Conservation (phyloP, 2,888 invertebrate species). For the Stomorhina lunata region DNA sequence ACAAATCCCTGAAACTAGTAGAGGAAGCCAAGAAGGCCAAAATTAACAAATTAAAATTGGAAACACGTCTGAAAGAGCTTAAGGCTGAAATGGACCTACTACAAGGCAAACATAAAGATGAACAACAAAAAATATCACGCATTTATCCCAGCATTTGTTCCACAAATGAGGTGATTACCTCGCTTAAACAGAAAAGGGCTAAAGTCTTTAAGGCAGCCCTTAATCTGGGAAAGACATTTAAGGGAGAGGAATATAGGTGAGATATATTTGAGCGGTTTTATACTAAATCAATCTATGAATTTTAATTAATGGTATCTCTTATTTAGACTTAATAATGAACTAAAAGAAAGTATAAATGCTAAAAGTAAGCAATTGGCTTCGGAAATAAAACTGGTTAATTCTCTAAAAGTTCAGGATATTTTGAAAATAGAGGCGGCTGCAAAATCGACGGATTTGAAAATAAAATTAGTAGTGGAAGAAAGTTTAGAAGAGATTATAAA, state of each 20-base stretch:
- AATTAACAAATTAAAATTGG: constrained; percentile 71
- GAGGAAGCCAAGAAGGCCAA: constrained; percentile 74
- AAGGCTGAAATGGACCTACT: constrained; percentile 72
- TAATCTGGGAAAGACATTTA: constrained; percentile 72
- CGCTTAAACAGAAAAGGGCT: constrained; percentile 73
- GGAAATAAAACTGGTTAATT: constrained; percentile 77
- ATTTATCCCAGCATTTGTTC: constrained; percentile 76
- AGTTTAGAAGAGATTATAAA: no score
- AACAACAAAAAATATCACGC: constrained; percentile 73
- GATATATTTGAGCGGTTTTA: not conserved
- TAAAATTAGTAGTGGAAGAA: no score
- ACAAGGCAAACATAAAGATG: constrained; percentile 71
- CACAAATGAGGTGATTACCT: constrained; percentile 74
- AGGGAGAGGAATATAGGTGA: constrained; percentile 72
- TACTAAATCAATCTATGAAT: not conserved
- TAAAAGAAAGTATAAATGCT: constrained; percentile 71
- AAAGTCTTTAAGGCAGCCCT: constrained; percentile 74
- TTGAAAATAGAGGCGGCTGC: not conserved
- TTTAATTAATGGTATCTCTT: constrained; percentile 39
- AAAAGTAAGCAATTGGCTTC: constrained; percentile 74
- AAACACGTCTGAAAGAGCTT: constrained; percentile 74
- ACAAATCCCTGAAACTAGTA: constrained; percentile 75
- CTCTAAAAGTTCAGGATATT: constrained; percentile 69
- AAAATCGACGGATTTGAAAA: no score
- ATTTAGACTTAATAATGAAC: constrained; percentile 74